Evolutionary conservation across 2,888 invertebrate species (phyloP).

Genomic region (Pteria penguin): DNA sequence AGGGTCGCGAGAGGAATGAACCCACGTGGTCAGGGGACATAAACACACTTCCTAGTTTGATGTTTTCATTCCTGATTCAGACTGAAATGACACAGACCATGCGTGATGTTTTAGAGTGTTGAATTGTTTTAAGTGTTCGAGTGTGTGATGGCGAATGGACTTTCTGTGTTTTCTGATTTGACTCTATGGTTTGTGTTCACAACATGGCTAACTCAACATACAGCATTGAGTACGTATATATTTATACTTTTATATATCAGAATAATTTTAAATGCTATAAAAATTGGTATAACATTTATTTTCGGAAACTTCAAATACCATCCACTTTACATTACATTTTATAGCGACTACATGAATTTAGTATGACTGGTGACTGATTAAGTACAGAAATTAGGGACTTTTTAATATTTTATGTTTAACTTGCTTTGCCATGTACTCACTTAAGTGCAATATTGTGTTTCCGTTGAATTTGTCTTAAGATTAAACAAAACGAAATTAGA

Average conservation of each 20-base stretch:
- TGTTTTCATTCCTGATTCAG: not conserved
- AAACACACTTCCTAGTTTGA: not conserved
- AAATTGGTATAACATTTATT: too few relatives aligned
- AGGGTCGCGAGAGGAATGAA: not conserved
- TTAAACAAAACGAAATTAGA: too few relatives aligned
- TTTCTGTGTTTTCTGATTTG: not conserved
- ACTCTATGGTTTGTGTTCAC: slow-evolving; percentile 38
- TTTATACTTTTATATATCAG: not conserved
- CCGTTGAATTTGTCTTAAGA: too few relatives aligned
- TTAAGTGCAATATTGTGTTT: too few relatives aligned
- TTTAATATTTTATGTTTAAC: too few relatives aligned
- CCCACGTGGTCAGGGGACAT: not conserved
- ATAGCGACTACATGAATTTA: too few relatives aligned
- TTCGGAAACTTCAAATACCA: too few relatives aligned
- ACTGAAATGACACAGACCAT: not conserved
- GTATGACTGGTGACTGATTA: too few relatives aligned
- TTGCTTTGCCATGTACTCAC: too few relatives aligned
- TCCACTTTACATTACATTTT: too few relatives aligned
- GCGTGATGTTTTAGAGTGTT: not conserved
- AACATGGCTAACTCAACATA: slow-evolving; percentile 36
- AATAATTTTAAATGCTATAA: too few relatives aligned
- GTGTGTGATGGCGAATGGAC: not conserved
- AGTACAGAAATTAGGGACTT: too few relatives aligned
- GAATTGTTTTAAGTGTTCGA: not conserved
- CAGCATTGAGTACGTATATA: slow-evolving; percentile 29